A percentile compares a stretch with the other conserved stretches of the same genome.
These are phyloP conservation scores for Cephus cinctus DNA, from an alignment of 1,140 invertebrate species.

Conservation along the genomic window DNA sequence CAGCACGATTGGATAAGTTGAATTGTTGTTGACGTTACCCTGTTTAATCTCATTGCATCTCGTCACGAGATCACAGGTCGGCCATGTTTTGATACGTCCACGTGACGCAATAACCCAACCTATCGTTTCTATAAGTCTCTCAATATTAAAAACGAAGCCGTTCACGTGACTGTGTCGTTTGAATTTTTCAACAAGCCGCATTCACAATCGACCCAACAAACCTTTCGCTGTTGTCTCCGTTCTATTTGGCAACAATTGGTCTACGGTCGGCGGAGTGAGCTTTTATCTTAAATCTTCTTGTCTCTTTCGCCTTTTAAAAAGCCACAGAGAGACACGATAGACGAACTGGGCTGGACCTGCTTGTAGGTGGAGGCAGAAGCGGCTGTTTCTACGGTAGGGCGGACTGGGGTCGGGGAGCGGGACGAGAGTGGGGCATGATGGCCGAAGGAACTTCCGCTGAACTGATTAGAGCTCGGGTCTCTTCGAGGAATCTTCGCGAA, in stretches of 20 bases:
- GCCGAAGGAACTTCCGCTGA: conserved; percentile 36
- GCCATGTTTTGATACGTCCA: conserved; percentile 1
- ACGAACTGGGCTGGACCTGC: too few species aligned
- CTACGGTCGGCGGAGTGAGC: too few species aligned
- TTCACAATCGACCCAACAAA: conserved; percentile 3
- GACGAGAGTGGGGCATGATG: conserved; percentile 9
- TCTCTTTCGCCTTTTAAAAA: too few species aligned
- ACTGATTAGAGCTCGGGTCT: conserved; percentile 37
- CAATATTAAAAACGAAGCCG: conserved; percentile 27
- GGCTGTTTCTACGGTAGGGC: too few species aligned
- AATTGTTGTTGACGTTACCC: conserved; percentile 33
- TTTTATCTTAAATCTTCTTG: too few species aligned
- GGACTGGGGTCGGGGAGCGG: background rate
- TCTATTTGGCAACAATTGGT: conserved; percentile 7
- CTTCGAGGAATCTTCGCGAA: conserved; percentile 33
- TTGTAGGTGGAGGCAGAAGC: too few species aligned
- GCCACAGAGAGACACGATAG: too few species aligned
- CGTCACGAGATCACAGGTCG: conserved; percentile 32
- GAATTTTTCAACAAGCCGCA: background rate
- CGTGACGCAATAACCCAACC: background rate
- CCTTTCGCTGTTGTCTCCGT: background rate
- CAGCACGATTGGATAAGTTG: conserved; percentile 37
- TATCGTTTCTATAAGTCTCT: conserved; percentile 4
- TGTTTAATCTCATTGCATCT: conserved; percentile 26
- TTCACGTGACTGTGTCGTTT: conserved; percentile 20